Evolutionary conservation across 2,113 vertebrate genomes (phyloP), one percentile per base, ranked within the genome.

Genomic region (Passer domesticus): DNA sequence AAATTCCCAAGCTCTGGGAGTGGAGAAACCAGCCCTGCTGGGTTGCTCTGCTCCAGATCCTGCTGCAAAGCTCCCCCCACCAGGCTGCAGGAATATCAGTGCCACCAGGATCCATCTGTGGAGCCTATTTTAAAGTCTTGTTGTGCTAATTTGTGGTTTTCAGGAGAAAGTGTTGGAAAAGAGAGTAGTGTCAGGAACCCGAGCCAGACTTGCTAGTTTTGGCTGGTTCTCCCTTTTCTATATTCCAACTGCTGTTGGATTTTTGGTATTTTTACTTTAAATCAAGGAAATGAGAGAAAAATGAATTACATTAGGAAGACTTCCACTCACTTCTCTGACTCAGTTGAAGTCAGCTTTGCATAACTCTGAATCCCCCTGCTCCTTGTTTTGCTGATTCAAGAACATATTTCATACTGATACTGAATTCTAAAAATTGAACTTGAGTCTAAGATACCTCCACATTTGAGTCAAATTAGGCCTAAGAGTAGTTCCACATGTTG

Each of bases 131-230:
- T 76, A 9, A 7, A 64, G 37, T 14, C 7, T 1, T 19, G 37
- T 47, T 3, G 1, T 25, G 85, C 49, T 92, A 49, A 68, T 94
- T 73, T 83, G 90, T 74, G 82, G 90, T 49, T 95, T 93, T n/a
- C 72, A 77, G 83, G 55, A 86, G 72, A 86, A 94, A 73, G 67
- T 53, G 24, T 33, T 86, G 76, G 83, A 86, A 95, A 90, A 58
- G 20, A 72, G 81, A 87, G 56, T 3, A 39, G 63, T 50, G 27
- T 31, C 3, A 1, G n/a, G 43, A 95, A 59, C 37, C 35, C 9
- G 10, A 83, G 75, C 86, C 85, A 93, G 84, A 50, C 18, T 43
- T 86, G 55, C 55, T 85, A 28, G 46, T 83, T 93, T 90, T 66
- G 68, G 55, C 64, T 69, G 33, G 15, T 33, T 58, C 46, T 85